These are phyloP conservation scores for Penaeus monodon DNA, from an alignment of 2,888 invertebrate species.

Conservation along the genomic window DNA sequence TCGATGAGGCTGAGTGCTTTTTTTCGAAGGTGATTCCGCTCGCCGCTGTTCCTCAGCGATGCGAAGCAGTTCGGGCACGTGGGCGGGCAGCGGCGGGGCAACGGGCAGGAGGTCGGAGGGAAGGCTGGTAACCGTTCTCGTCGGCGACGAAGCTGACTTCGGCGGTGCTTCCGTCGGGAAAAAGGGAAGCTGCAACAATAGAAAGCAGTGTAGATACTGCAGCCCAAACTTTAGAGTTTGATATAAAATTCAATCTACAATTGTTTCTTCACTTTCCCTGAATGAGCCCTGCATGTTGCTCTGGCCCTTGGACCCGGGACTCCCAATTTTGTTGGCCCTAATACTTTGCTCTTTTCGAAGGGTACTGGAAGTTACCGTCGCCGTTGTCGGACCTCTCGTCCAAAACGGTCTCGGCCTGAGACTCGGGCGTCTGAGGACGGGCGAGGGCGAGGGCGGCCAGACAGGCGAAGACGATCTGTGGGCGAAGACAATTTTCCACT, in stretches of 20 bases:
- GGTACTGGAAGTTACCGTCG: slow-evolving; percentile 23
- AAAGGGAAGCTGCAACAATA: neutral
- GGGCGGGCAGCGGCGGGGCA: slow-evolving; percentile 16
- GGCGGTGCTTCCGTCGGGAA: slow-evolving; percentile 21
- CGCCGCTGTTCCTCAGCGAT: too few species aligned
- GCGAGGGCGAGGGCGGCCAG: too few species aligned
- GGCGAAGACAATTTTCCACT: too few species aligned
- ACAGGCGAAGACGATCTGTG: too few species aligned
- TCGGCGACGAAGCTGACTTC: slow-evolving; percentile 15
- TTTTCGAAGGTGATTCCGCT: too few species aligned
- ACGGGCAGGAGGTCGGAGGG: slow-evolving; percentile 30
- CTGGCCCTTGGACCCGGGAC: slow-evolving; percentile 14
- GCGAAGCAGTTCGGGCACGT: neutral
- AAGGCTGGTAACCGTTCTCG: slow-evolving; percentile 23
- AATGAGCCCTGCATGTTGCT: slow-evolving; percentile 39
- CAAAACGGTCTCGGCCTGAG: slow-evolving; percentile 5
- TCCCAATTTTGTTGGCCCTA: neutral
- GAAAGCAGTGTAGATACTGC: too few species aligned
- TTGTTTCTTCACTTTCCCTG: slow-evolving; percentile 3
- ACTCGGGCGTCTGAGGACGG: slow-evolving; percentile 24
- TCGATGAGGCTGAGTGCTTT: too few species aligned
- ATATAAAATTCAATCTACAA: too few species aligned
- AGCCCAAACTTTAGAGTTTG: too few species aligned
- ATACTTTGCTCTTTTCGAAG: too few species aligned
- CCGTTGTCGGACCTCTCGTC: slow-evolving; percentile 23